Percentiles rank a stretch among this genome's conserved stretches.
Conservation (phyloP, 2,888 invertebrate genomes). For the Lasioglossum lativentre region DNA sequence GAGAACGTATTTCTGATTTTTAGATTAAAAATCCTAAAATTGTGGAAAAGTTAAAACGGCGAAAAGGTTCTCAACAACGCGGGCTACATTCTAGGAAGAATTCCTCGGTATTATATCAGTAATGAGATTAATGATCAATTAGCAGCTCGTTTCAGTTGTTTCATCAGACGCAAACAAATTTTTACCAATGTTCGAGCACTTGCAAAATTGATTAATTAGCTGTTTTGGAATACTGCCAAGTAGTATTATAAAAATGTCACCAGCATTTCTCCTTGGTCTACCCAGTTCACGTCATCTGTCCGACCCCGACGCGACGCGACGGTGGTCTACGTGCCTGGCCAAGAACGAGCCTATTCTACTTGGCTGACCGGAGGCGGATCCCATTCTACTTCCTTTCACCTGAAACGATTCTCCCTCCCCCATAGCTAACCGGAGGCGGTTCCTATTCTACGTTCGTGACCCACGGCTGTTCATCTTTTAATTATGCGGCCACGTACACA, state of each 20-base stretch:
- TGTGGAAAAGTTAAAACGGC: background rate
- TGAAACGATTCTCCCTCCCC: background rate
- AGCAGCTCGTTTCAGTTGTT: background rate
- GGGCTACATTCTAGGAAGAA: background rate
- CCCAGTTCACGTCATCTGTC: background rate
- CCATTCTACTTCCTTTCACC: conserved; percentile 2
- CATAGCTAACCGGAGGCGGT: background rate
- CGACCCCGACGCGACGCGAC: background rate
- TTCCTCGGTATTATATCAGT: background rate
- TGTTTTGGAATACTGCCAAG: background rate
- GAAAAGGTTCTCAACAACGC: background rate
- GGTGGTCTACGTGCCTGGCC: background rate
- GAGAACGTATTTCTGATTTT: background rate
- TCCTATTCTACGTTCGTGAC: background rate
- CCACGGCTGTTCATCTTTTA: background rate
- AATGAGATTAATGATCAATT: background rate
- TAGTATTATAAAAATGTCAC: background rate
- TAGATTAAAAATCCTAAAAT: background rate
- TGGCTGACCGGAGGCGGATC: conserved; percentile 2
- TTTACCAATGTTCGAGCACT: background rate
- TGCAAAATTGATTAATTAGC: background rate
- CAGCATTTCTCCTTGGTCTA: background rate
- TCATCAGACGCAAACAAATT: background rate
- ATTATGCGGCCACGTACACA: background rate
- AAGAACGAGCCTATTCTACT: conserved; percentile 1